Evolutionary conservation across 2,797 vertebrate species (phyloP), one percentile per base, ranked within the genome.

Genomic region (Tapera naevia): DNA sequence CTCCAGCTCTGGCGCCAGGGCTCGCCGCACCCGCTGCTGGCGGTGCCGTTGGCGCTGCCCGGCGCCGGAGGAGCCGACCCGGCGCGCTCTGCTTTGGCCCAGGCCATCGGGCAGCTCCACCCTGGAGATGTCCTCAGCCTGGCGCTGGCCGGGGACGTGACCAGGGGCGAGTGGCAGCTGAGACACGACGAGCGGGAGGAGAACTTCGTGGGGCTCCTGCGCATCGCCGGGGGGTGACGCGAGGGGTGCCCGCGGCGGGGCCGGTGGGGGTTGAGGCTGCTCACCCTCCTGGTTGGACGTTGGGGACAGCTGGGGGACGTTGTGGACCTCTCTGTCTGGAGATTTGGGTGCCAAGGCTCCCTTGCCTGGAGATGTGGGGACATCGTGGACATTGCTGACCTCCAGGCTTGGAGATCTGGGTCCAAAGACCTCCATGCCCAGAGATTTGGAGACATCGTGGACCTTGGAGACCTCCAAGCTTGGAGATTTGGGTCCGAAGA

Each of bases 11-110:
- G 1, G 1, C n/a, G 57, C 1, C 0, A 1, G 1, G 3, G 5
- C 0, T 22, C 57, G 0, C 3, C 0, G 1, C 17, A 1, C 10
- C 74, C 46, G 0, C 1, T 91, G 19, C 75, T 94, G 9, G 2
- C 33, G 3, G 43, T 81, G 6, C 23, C 71, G 0, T 15, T 91
- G 58, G 24, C 1, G 2, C 0, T 86, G 15, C 4, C 43, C 3
- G 0, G 10, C 0, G 7, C 2, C 0, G 1, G 3, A 0, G 35
- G 25, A 4, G 4, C 48, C 4, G 0, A 33, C 6, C 50, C 4
- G 0, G 33, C 10, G 0, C 43, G 24, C 2, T 89, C 89, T 0
- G 61, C 43, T 4, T 51, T 94, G 86, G 9, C 30, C 5, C 93
- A 91, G 13, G 89, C 89, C 2, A 6, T 91, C 3, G 66, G 56